Evolutionary conservation across 2,888 invertebrate species (phyloP).

Genomic region (Mayetiola destructor): DNA sequence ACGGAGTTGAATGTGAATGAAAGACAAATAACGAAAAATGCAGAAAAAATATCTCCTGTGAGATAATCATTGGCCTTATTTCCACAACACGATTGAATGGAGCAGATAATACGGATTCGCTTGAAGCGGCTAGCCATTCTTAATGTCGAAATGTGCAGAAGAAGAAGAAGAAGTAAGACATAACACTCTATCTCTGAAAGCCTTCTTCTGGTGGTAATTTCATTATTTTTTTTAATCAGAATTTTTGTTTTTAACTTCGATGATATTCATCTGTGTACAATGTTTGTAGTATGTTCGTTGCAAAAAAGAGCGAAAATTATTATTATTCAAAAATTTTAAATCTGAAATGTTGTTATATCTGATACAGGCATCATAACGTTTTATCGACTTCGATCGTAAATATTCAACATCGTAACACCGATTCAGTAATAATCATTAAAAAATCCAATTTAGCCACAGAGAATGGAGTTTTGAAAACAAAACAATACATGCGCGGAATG

Average conservation of each 20-base stretch:
- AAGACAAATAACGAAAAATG: too few species aligned
- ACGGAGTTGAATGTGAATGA: background rate
- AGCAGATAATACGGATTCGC: constrained; percentile 7
- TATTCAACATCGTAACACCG: background rate
- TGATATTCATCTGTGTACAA: too few species aligned
- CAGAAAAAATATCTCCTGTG: background rate
- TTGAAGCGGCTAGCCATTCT: background rate
- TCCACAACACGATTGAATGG: background rate
- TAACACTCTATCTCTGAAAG: background rate
- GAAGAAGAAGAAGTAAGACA: background rate
- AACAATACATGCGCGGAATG: background rate
- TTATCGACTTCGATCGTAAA: background rate
- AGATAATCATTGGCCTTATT: background rate
- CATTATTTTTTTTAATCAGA: background rate
- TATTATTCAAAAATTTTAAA: background rate
- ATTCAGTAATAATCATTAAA: constrained; percentile 10
- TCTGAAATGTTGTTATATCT: background rate
- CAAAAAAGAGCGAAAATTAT: background rate
- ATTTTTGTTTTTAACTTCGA: background rate
- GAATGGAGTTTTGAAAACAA: background rate
- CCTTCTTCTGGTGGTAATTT: background rate
- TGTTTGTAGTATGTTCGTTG: too few species aligned
- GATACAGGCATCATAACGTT: constrained; percentile 2
- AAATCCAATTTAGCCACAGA: background rate
- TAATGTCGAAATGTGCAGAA: background rate